A percentile compares a stretch with the other conserved stretches of the same genome.
phyloP scores from a whole-genome alignment of 2,888 invertebrate species.

The Agrotis clavis region DNA sequence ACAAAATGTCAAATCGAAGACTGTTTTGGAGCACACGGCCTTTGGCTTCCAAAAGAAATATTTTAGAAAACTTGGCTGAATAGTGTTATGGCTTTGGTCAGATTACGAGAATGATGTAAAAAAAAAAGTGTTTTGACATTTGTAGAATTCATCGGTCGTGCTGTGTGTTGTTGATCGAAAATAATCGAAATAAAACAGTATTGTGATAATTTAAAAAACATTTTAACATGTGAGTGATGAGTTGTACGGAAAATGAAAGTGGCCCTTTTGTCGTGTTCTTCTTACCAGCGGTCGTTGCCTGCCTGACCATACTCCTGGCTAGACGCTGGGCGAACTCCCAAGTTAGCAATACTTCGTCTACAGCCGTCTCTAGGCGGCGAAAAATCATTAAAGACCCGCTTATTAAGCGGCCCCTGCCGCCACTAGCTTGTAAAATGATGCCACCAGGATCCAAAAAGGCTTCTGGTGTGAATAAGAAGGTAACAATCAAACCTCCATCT shows the following conservation, averaged over 20 bases:
- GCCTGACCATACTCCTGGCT: conserved; percentile 88
- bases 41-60: conserved; percentile 11
- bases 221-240: conserved; percentile 91
- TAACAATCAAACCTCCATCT: conserved; percentile 53
- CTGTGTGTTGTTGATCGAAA: conserved; percentile 55
- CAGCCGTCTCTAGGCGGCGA: conserved; percentile 88
- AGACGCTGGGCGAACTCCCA: conserved; percentile 89
- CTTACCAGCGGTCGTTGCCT: conserved; percentile 89
- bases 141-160: conserved; percentile 39
- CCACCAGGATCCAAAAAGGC: conserved; percentile 84
- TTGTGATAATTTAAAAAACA: conserved; percentile 81
- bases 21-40: neutral
- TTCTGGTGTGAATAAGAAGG: conserved; percentile 83
- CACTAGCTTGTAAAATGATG: conserved; percentile 86
- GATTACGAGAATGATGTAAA: neutral
- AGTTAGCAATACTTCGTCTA: conserved; percentile 86
- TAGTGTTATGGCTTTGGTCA: neutral
- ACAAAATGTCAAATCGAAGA: conserved; percentile 27
- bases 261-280: conserved; percentile 91
- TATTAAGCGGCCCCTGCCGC: conserved; percentile 85
- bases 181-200: conserved; percentile 77
- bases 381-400: conserved; percentile 89
- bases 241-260: conserved; percentile 91
- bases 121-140: conserved; percentile 22
- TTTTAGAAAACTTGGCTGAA: conserved; percentile 23